phyloP scores from a whole-genome alignment of 2,888 invertebrate species.

The Cephalotes varians region DNA sequence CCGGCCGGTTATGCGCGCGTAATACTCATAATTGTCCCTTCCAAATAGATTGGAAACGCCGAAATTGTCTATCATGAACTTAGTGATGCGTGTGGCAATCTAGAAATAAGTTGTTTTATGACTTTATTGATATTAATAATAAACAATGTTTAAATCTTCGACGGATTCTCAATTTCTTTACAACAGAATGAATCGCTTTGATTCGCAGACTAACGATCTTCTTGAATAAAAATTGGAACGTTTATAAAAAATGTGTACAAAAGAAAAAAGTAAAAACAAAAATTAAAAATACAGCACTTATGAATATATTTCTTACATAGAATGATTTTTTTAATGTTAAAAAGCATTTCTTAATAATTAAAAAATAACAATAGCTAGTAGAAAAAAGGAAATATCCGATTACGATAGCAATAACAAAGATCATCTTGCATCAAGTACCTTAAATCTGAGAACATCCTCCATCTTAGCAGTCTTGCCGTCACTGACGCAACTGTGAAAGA shows the following conservation, averaged over 20 bases:
- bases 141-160: not conserved
- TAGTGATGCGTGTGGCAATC: slow-evolving; percentile 98
- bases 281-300: not conserved
- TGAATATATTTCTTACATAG: not conserved
- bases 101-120: slow-evolving; percentile 84
- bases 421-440: slow-evolving; percentile 88
- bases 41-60: slow-evolving; percentile 98
- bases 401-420: not conserved
- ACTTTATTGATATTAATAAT: not conserved
- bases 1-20: slow-evolving; percentile 96
- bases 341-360: not conserved
- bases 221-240: not conserved
- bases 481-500: slow-evolving; percentile 98
- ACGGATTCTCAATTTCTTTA: not conserved
- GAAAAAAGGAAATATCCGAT: not conserved
- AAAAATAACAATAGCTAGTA: not conserved
- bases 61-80: slow-evolving; percentile 98
- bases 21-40: slow-evolving; percentile 97
- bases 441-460: slow-evolving; percentile 97
- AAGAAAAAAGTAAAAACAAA: too few species aligned
- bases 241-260: not conserved
- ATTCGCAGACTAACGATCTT: not conserved
- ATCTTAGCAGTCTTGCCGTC: slow-evolving; percentile 98
- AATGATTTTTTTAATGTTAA: not conserved
- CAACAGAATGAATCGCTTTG: not conserved